Conservation (phyloP, 2,113 vertebrate genomes). For the Regulus satrapa region DNA sequence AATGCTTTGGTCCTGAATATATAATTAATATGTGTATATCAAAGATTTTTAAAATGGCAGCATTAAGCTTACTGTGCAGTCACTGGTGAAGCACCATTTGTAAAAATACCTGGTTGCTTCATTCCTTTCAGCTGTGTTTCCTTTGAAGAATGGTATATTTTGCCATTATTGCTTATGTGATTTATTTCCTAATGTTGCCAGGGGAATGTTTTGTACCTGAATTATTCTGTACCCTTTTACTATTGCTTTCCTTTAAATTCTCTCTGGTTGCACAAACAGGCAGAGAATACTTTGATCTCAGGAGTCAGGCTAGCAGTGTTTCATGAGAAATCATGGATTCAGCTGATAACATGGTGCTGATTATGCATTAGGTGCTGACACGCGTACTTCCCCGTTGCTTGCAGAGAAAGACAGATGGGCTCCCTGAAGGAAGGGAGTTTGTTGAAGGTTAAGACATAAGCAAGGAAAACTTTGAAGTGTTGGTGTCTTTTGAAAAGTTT, state of each 20-base stretch:
- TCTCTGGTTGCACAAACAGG: background rate
- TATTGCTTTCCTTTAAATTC: conserved; percentile 22
- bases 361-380: background rate
- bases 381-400: background rate
- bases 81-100: background rate
- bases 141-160: conserved; percentile 55
- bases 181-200: conserved; percentile 49
- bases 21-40: conserved; percentile 49
- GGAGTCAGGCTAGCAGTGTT: background rate
- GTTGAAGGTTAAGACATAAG: background rate
- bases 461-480: background rate
- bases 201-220: conserved; percentile 48
- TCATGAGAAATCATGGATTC: background rate
- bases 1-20: background rate
- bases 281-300: conserved; percentile 27
- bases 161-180: conserved; percentile 39
- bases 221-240: conserved; percentile 1
- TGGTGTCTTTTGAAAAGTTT: background rate
- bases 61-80: conserved; percentile 19
- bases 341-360: background rate
- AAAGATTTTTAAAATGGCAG: conserved; percentile 13
- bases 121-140: conserved; percentile 39
- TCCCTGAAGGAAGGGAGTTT: background rate
- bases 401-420: background rate
- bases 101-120: conserved; percentile 27